phyloP scores from a whole-genome alignment of 2,888 invertebrate genomes.

The Drosophila multiciliata region DNA sequence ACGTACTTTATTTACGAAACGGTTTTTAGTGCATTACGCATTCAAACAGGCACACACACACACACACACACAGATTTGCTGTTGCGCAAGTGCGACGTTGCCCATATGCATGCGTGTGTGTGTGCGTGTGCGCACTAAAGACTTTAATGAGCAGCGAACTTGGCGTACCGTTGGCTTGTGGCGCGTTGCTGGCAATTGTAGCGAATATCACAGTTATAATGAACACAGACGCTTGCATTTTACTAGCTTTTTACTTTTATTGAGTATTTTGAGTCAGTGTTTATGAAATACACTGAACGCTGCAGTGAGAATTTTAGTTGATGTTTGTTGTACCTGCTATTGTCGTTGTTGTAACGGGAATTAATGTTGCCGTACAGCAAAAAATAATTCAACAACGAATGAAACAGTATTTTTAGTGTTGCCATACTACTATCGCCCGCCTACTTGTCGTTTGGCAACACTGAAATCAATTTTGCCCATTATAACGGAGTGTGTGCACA shows the following conservation, averaged over 20 bases:
- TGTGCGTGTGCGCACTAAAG: slow-evolving; percentile 42
- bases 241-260: slow-evolving; percentile 6
- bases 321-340: slow-evolving; percentile 9
- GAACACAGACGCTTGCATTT: slow-evolving; percentile 48
- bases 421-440: slow-evolving; percentile 8
- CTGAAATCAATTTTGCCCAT: slow-evolving; percentile 26
- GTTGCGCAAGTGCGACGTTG: not conserved
- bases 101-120: slow-evolving; percentile 4
- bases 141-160: slow-evolving; percentile 46
- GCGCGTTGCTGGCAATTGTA: slow-evolving; percentile 52
- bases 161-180: slow-evolving; percentile 63
- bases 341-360: slow-evolving; percentile 35
- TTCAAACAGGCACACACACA: slow-evolving; percentile 20
- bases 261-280: slow-evolving; percentile 15
- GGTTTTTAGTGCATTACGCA: slow-evolving; percentile 36
- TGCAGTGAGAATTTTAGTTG: slow-evolving; percentile 29
- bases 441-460: slow-evolving; percentile 23
- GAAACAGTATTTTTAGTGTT: slow-evolving; percentile 29
- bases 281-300: not conserved
- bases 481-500: slow-evolving; percentile 51
- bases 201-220: slow-evolving; percentile 64
- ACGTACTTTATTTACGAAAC: not conserved
- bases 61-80: slow-evolving; percentile 28
- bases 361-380: slow-evolving; percentile 26
- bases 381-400: slow-evolving; percentile 5